These are phyloP conservation scores for Wasmannia auropunctata DNA, from an alignment of 1,140 invertebrate genomes.

Conservation along the genomic window DNA sequence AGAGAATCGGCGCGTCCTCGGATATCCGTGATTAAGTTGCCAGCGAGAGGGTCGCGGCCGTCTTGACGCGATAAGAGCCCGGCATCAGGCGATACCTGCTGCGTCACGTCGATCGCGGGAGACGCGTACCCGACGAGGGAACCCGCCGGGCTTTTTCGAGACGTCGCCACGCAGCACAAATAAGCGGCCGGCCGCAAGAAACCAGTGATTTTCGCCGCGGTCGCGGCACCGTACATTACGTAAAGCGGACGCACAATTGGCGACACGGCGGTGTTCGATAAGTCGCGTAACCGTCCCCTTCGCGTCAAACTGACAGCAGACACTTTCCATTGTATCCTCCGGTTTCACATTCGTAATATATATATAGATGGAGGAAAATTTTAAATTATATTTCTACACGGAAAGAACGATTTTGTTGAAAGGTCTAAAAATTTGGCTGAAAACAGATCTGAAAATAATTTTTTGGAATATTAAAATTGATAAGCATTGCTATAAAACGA, in stretches of 20 bases:
- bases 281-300: not conserved
- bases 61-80: slow-evolving; percentile 52
- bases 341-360: not conserved
- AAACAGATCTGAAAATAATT: no score
- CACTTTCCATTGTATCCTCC: not conserved
- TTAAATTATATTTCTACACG: no score
- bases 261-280: slow-evolving; percentile 24
- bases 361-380: not conserved
- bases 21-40: slow-evolving; percentile 65
- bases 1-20: slow-evolving; percentile 56
- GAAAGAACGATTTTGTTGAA: not conserved
- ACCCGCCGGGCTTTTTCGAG: slow-evolving; percentile 37
- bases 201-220: slow-evolving; percentile 16
- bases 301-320: not conserved
- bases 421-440: no score
- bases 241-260: not conserved
- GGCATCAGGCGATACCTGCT: slow-evolving; percentile 46
- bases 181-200: not conserved
- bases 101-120: slow-evolving; percentile 46
- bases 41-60: slow-evolving; percentile 52
- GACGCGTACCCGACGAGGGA: not conserved
- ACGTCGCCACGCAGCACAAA: slow-evolving; percentile 38
- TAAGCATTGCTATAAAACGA: no score
- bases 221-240: slow-evolving; percentile 5
- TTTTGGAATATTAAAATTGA: no score